Base-by-base conservation (phyloP, 92 coral and sea anemone species). In the Zoanthus gigantus region DNA sequence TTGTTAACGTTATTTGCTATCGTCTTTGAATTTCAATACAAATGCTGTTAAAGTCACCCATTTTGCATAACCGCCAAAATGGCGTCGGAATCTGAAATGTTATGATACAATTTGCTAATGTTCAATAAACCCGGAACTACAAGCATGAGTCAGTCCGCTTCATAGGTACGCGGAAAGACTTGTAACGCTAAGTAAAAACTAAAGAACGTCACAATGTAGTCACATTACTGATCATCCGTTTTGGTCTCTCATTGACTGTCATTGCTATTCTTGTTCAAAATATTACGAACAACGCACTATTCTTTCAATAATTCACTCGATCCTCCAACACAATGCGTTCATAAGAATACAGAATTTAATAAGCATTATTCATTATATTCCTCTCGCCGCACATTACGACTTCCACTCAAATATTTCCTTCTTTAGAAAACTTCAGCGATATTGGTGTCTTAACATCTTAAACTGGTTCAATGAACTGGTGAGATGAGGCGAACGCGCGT, bases 51-150 rank as follows among this genome's bases (percentile, higher is more conserved):
- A 37, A 37, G 2, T 37, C 42, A 37, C 42, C 42, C 4, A 37
- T 37, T 37, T 37, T 37, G 42, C 42, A 37, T 37, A 37, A 2
- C 42, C 42, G 42, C 42, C 42, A 37, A 37, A 37, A 37, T 37
- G 4, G 42, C 42, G 42, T 37, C 42, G 42, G 4, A 37, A 37
- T 2, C 42, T 37, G 42, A 37, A 37, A 37, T 37, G 42, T 9
- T 10, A 10, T 4, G 15, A 7, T 37, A 47, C 18, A 17, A 61
- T 11, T 18, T 32, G 42, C 53, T 58, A 5, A 18, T 34, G 69
- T 23, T 23, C n/a, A 28, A 9, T 29, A 0, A 81, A 81, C 85
- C 85, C 85, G 85, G 85, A 81, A 81, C 74, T 81, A 53, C 54
- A 29, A 54, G 23, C 46, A 73, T n/a, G n/a, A 30, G 52, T 9